Base-by-base conservation (phyloP, 2,888 invertebrate genomes). In the Megamerina dolium region DNA sequence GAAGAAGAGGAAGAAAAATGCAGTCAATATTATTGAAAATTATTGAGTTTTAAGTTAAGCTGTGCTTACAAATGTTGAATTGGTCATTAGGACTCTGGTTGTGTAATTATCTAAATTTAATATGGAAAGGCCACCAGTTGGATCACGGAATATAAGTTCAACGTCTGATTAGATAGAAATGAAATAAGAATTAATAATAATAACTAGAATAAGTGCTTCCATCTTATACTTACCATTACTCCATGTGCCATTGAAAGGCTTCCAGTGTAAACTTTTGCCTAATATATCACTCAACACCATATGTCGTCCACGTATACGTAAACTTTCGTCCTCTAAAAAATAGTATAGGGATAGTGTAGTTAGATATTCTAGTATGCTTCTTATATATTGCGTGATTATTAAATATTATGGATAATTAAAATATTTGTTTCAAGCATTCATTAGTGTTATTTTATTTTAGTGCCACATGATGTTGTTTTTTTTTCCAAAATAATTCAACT, bases 11-110 rank as follows among this genome's bases (percentile, higher is more conserved):
- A 16, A 19, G n/a, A 23, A 17, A 5, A 26, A 9, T 2, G 13
- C 16, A 6, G 19, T 4, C 17, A 12, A 23, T 20, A 17, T 13
- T n/a, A n/a, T n/a, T n/a, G n/a, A n/a, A n/a, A n/a, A n/a, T n/a
- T n/a, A n/a, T n/a, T n/a, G n/a, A n/a, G n/a, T n/a, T n/a, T n/a
- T n/a, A n/a, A n/a, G n/a, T n/a, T n/a, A n/a, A n/a, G n/a, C n/a
- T 42, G 35, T 63, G 83, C 87, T 86, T 75, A 88, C 87, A 68
- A 87, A 85, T 45, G 87, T 85, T 43, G 85, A 81, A 72, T 87
- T 87, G 61, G 83, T 83, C 80, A 88, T 84, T 45, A 88, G 78
- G 50, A 82, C 76, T 52, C 81, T 75, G 37, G 82, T 80, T 58
- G 83, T 84, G 63, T 84, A 79, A 66, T 83, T 84, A 58, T 81